These are phyloP conservation scores for Bombus waltoni DNA, from an alignment of 1,140 invertebrate genomes.

Conservation along the genomic window DNA sequence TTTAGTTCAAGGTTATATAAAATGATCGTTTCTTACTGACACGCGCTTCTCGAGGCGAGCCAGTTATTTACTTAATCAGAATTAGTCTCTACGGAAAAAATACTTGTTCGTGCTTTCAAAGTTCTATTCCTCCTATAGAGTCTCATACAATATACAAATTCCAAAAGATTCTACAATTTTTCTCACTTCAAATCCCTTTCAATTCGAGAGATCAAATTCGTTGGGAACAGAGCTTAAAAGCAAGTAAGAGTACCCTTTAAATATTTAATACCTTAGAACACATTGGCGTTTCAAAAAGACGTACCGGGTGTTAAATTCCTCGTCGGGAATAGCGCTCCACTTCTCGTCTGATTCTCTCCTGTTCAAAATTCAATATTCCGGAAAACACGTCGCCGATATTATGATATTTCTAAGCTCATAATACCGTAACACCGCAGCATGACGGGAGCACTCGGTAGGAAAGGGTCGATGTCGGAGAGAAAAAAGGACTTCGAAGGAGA, in stretches of 20 bases:
- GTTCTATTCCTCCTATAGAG: no score
- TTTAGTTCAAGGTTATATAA: no score
- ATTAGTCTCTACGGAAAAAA: background rate
- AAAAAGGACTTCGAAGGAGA: background rate
- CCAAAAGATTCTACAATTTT: background rate
- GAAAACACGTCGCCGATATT: slow-evolving; percentile 70
- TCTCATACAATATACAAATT: background rate
- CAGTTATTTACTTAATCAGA: no score
- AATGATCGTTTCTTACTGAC: no score
- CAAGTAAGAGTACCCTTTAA: background rate
- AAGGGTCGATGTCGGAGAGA: slow-evolving; percentile 3
- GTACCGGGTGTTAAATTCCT: background rate
- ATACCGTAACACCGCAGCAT: slow-evolving; percentile 61
- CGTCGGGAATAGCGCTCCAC: slow-evolving; percentile 1
- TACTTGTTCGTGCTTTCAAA: no score
- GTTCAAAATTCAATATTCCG: slow-evolving; percentile 71
- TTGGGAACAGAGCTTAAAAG: background rate
- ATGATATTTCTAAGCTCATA: slow-evolving; percentile 72
- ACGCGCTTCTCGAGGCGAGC: no score
- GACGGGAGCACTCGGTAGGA: slow-evolving; percentile 21
- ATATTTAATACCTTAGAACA: slow-evolving; percentile 7
- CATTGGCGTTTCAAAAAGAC: background rate
- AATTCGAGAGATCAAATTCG: background rate
- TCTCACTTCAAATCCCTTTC: background rate
- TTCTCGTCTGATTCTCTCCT: slow-evolving; percentile 21